These are phyloP conservation scores for Subacronicta megacephala DNA, from an alignment of 2,888 invertebrate genomes.

Conservation along the genomic window DNA sequence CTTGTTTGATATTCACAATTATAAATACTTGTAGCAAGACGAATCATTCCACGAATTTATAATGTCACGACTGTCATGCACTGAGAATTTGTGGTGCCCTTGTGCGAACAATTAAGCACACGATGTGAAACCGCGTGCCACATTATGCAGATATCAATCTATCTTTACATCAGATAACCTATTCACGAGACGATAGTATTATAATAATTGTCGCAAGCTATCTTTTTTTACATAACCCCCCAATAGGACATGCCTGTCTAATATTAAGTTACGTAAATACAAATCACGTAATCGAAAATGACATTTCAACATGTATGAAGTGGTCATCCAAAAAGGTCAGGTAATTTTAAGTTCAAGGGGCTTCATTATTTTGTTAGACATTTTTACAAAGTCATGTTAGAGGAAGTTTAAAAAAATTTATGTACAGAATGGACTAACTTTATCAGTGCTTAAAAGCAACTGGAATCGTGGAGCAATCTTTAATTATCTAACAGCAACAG, in stretches of 20 bases:
- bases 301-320: conserved; percentile 52
- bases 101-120: conserved; percentile 34
- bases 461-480: conserved; percentile 7
- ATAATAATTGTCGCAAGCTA: conserved; percentile 34
- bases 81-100: conserved; percentile 31
- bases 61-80: conserved; percentile 30
- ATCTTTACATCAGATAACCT: conserved; percentile 16
- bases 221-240: conserved; percentile 54
- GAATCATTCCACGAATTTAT: conserved; percentile 33
- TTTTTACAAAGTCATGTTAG: background rate
- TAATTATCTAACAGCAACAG: too few relatives aligned
- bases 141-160: conserved; percentile 22
- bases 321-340: conserved; percentile 57
- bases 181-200: conserved; percentile 13
- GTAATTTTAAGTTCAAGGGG: conserved; percentile 65
- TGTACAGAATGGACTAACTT: conserved; percentile 8
- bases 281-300: conserved; percentile 57
- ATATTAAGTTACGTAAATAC: conserved; percentile 52
- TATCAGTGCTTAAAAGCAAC: background rate
- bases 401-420: background rate
- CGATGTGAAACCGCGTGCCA: conserved; percentile 15
- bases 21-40: conserved; percentile 27
- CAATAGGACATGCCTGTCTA: conserved; percentile 42
- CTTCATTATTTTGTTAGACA: conserved; percentile 1
- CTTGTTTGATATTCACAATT: conserved; percentile 31